Evolutionary conservation across 2,797 vertebrate species (phyloP).

Genomic region (Pygocentrus nattereri): DNA sequence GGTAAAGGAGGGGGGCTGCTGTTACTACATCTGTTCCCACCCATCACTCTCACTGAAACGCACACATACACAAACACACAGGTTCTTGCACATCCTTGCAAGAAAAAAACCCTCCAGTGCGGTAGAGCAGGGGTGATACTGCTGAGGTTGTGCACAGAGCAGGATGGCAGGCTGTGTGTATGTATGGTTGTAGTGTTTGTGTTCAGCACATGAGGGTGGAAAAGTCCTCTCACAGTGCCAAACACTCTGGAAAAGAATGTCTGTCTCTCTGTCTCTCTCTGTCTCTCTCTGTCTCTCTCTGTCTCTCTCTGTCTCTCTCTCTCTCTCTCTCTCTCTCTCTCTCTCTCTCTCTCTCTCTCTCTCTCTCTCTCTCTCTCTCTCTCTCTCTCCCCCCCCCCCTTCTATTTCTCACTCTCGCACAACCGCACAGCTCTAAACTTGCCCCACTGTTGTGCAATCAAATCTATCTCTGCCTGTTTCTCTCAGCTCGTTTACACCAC

Average conservation of each 20-base stretch:
- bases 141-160: slow-evolving; percentile 3
- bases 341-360: too few species aligned
- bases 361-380: slow-evolving; percentile 13
- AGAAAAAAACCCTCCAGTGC: slow-evolving; percentile 52
- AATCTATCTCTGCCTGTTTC: slow-evolving; percentile 29
- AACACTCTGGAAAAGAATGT: slow-evolving; percentile 61
- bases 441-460: slow-evolving; percentile 50
- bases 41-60: slow-evolving; percentile 67
- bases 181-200: slow-evolving; percentile 35
- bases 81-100: slow-evolving; percentile 70
- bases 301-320: slow-evolving; percentile 6
- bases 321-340: slow-evolving; percentile 20
- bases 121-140: slow-evolving; percentile 42
- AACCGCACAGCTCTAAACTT: slow-evolving; percentile 52
- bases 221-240: slow-evolving; percentile 63
- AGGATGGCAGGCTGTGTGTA: slow-evolving; percentile 25
- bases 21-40: slow-evolving; percentile 76
- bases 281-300: slow-evolving; percentile 17
- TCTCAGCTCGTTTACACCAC: slow-evolving; percentile 6
- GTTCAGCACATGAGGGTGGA: slow-evolving; percentile 55
- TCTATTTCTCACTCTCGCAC: neutral
- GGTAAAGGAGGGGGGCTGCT: slow-evolving; percentile 57
- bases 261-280: slow-evolving; percentile 1
- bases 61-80: slow-evolving; percentile 40
- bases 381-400: too few species aligned